These are phyloP conservation scores for Setophaga kirtlandii DNA, from an alignment of 2,113 vertebrate species.

Conservation along the genomic window DNA sequence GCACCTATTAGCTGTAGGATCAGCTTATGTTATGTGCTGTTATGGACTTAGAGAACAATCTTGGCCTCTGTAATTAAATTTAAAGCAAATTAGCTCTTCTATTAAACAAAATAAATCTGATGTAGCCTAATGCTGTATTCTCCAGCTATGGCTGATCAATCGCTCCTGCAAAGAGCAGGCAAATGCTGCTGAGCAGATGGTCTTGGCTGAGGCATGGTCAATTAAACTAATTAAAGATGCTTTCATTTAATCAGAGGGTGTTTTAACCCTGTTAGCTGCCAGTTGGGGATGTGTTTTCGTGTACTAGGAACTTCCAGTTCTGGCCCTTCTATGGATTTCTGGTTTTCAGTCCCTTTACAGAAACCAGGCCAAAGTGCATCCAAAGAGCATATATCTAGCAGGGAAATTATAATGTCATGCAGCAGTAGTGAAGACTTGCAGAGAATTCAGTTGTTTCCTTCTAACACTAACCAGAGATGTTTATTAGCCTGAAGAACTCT, in stretches of 20 bases:
- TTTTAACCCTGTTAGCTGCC: constrained; percentile 68
- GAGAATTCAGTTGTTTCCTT: background rate
- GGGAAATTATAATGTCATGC: background rate
- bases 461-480: background rate
- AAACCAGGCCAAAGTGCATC: background rate
- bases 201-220: constrained; percentile 66
- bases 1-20: background rate
- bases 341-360: background rate
- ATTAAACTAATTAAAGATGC: constrained; percentile 70
- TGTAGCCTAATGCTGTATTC: constrained; percentile 60
- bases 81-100: constrained; percentile 64
- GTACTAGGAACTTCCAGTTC: constrained; percentile 24
- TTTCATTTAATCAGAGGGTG: constrained; percentile 69
- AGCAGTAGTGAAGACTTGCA: background rate
- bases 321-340: background rate
- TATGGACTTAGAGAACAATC: constrained; percentile 44
- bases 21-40: constrained; percentile 39
- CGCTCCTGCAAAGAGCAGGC: constrained; percentile 45
- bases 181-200: constrained; percentile 66
- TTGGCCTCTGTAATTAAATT: constrained; percentile 71
- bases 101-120: constrained; percentile 72
- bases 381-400: background rate
- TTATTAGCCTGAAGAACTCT: background rate
- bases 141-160: constrained; percentile 68
- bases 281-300: constrained; percentile 16